phyloP scores from a whole-genome alignment of 2,113 vertebrate species.

The Tragelaphus strepsiceros region DNA sequence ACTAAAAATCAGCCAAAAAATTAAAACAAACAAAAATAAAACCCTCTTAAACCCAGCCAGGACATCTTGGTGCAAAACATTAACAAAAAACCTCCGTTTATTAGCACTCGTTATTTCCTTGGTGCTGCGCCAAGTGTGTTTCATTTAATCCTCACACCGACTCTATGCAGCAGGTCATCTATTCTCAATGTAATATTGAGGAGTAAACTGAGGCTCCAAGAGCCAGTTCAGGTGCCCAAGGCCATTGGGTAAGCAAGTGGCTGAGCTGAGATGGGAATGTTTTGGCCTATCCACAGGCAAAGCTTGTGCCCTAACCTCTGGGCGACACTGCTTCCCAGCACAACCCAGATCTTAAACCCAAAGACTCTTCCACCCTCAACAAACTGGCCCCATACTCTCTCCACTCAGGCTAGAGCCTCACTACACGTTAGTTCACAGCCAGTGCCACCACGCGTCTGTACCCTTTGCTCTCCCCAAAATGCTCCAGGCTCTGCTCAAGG shows the following conservation, averaged over 20 bases:
- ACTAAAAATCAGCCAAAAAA: not conserved
- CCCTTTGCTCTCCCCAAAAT: not conserved
- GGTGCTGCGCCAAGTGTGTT: not conserved
- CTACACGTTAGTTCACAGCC: fast-evolving
- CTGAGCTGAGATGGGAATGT: not conserved
- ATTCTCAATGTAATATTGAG: not conserved
- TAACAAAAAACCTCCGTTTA: not conserved
- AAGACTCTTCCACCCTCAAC: not conserved
- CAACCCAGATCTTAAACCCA: not conserved
- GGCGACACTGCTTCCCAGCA: not conserved
- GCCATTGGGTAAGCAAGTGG: not conserved
- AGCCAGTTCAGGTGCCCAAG: not conserved
- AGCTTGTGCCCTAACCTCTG: not conserved
- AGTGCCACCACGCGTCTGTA: not conserved
- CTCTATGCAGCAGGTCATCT: not conserved
- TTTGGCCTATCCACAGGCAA: not conserved
- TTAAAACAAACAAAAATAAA: not conserved
- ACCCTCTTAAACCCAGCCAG: not conserved
- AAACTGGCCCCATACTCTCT: fast-evolving
- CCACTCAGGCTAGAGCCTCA: not conserved
- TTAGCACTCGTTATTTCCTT: not conserved
- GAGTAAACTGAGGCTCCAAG: not conserved
- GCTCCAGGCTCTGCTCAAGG: not conserved
- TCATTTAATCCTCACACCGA: not conserved
- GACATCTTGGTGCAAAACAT: not conserved